A percentile compares a stretch with the other conserved stretches of the same genome.
phyloP scores from a whole-genome alignment of 2,113 vertebrate genomes.

The Gopherus flavomarginatus region DNA sequence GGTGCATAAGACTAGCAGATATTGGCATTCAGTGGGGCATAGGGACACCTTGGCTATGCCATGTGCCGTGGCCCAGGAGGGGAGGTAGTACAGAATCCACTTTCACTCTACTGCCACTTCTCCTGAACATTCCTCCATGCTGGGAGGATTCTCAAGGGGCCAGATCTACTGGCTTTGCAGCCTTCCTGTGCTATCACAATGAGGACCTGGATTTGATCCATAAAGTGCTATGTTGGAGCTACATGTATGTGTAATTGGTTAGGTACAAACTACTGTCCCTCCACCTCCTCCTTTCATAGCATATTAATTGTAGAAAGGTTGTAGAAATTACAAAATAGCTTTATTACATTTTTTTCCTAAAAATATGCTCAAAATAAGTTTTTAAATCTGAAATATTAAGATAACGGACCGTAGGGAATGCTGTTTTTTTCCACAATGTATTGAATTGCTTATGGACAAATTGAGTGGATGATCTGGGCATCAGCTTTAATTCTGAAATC shows the following conservation, averaged over 20 bases:
- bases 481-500: background rate
- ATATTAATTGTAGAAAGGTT: background rate
- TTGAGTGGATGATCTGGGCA: background rate
- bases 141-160: background rate
- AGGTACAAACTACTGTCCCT: background rate
- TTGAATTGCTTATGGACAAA: background rate
- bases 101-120: background rate
- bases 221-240: background rate
- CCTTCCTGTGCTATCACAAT: background rate
- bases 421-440: background rate
- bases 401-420: background rate
- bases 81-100: background rate
- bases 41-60: background rate
- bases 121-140: background rate
- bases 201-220: background rate
- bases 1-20: background rate
- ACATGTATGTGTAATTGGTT: background rate
- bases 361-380: no score
- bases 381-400: background rate
- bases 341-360: background rate
- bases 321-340: background rate
- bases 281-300: background rate
- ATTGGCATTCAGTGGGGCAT: background rate
- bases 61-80: rapidly evolving
- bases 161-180: background rate